Evolutionary conservation across 1,140 invertebrate species (phyloP).

Genomic region (Lordiphosa mommai): DNA sequence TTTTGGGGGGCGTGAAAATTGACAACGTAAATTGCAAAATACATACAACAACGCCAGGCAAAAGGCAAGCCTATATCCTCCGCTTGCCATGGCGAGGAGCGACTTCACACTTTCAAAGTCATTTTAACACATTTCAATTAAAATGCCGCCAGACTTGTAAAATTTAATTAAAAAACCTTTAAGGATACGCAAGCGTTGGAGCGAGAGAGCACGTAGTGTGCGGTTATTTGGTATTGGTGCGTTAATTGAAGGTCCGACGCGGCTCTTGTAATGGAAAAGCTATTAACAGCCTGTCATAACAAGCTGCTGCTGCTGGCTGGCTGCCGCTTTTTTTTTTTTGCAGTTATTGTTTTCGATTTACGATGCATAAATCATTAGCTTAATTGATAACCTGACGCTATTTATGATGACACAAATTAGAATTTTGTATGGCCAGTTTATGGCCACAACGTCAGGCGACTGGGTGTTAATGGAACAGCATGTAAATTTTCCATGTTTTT

Average conservation of each 20-base stretch:
- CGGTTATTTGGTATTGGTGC: slow-evolving; percentile 68
- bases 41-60: slow-evolving; percentile 16
- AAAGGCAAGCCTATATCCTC: too few relatives aligned
- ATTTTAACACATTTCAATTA: slow-evolving; percentile 78
- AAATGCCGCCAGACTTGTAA: slow-evolving; percentile 57
- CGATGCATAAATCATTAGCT: slow-evolving; percentile 70
- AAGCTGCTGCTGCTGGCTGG: slow-evolving; percentile 28
- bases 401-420: slow-evolving; percentile 76
- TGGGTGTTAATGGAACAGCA: slow-evolving; percentile 38
- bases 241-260: slow-evolving; percentile 57
- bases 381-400: slow-evolving; percentile 75
- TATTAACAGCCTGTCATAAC: slow-evolving; percentile 73
- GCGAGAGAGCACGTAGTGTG: slow-evolving; percentile 37
- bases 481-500: slow-evolving; percentile 55
- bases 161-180: slow-evolving; percentile 76
- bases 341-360: slow-evolving; percentile 58
- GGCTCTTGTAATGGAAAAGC: slow-evolving; percentile 51
- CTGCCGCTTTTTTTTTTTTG: slow-evolving; percentile 1
- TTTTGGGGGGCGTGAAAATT: slow-evolving; percentile 62
- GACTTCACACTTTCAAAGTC: slow-evolving; percentile 75
- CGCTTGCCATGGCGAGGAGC: too few relatives aligned
- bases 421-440: slow-evolving; percentile 69
- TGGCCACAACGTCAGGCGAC: slow-evolving; percentile 13
- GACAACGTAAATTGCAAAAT: slow-evolving; percentile 71
- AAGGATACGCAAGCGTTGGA: slow-evolving; percentile 46